A percentile compares a stretch with the other conserved stretches of the same genome.
Conservation (phyloP, 2,797 vertebrate genomes). For the Crossoptilon crossoptilon region DNA sequence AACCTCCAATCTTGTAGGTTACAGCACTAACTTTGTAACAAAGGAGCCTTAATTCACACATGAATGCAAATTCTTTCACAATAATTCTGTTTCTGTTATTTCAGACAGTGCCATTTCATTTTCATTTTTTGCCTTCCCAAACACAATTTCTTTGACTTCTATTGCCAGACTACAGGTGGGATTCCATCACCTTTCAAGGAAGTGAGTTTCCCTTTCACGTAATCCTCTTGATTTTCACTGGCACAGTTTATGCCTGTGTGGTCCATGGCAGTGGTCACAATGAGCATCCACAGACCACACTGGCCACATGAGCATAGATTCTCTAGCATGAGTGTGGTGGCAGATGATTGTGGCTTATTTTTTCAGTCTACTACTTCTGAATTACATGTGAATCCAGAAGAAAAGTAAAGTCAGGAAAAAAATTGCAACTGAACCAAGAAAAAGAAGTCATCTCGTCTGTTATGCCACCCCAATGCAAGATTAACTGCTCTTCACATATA, state of each 20-base stretch:
- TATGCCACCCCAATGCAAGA: neutral
- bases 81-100: neutral
- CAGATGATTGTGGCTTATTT: neutral
- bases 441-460: slow-evolving; percentile 32
- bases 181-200: neutral
- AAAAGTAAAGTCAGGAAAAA: neutral
- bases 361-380: neutral
- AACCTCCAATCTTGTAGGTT: neutral
- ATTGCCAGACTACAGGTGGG: neutral
- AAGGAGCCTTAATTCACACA: neutral
- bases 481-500: slow-evolving; percentile 35
- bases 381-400: slow-evolving; percentile 8
- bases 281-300: rapidly evolving
- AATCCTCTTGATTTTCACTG: neutral
- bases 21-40: neutral
- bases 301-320: neutral
- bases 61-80: neutral
- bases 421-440: neutral
- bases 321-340: neutral
- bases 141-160: neutral
- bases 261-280: neutral
- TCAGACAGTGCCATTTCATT: neutral
- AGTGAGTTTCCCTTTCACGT: neutral
- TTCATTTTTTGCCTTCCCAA: neutral
- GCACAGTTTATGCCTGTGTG: neutral